phyloP scores from a whole-genome alignment of 2,888 invertebrate genomes.

The Cyclophora albipunctata region DNA sequence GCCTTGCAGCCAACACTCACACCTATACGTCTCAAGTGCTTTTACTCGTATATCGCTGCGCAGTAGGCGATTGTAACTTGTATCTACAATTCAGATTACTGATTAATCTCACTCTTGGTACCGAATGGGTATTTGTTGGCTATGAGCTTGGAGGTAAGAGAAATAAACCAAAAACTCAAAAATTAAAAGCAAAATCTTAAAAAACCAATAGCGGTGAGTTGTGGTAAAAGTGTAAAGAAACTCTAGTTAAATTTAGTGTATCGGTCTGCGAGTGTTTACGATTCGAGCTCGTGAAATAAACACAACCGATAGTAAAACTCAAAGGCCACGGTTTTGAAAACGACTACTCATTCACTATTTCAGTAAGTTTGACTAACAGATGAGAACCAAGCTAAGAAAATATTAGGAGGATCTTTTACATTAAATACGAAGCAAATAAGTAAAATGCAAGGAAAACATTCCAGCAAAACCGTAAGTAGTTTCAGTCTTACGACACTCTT shows the following conservation, averaged over 20 bases:
- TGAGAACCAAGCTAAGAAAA: constrained; percentile 24
- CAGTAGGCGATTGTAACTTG: too few relatives aligned
- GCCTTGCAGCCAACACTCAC: constrained; percentile 30
- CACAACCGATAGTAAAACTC: constrained; percentile 60
- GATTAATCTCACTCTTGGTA: not conserved
- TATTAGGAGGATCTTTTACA: not conserved
- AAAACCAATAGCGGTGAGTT: constrained; percentile 32
- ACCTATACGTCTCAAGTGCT: constrained; percentile 37
- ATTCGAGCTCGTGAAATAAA: constrained; percentile 63
- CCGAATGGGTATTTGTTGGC: too few relatives aligned
- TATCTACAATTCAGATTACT: constrained; percentile 11
- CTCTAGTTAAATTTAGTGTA: constrained; percentile 61
- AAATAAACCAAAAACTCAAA: not conserved
- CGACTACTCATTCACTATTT: constrained; percentile 49
- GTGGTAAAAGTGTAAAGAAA: constrained; percentile 52
- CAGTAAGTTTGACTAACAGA: constrained; percentile 45
- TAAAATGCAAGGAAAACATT: too few relatives aligned
- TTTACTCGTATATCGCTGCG: constrained; percentile 21
- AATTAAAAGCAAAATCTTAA: not conserved
- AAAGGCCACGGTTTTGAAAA: constrained; percentile 56
- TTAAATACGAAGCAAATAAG: too few relatives aligned
- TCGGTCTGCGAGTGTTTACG: constrained; percentile 65
- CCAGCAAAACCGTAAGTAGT: too few relatives aligned
- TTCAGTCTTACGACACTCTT: too few relatives aligned
- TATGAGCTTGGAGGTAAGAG: too few relatives aligned